Percentiles rank a stretch among this genome's conserved stretches.
These are phyloP conservation scores for Neomorphus geoffroyi DNA, from an alignment of 2,797 vertebrate genomes.

Conservation along the genomic window DNA sequence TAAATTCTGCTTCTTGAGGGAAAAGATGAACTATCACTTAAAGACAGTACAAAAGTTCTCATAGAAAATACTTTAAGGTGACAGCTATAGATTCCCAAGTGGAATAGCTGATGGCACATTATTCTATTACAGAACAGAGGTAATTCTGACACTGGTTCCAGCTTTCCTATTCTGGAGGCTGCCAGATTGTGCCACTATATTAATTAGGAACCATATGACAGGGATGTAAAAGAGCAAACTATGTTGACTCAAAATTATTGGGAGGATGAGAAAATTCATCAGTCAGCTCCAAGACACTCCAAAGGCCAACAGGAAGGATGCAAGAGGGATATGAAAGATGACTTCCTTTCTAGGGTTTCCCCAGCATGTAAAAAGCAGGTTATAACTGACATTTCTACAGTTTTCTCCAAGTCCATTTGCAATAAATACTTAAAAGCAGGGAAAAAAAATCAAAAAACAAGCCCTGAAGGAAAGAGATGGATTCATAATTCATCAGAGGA, in stretches of 20 bases:
- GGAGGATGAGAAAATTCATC: not conserved
- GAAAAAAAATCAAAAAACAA: not conserved
- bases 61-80: not conserved
- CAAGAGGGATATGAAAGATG: not conserved
- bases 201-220: not conserved
- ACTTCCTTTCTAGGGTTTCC: not conserved
- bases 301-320: not conserved
- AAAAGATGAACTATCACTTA: not conserved
- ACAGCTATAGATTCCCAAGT: not conserved
- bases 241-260: not conserved
- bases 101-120: not conserved
- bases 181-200: not conserved
- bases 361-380: not conserved
- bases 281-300: not conserved
- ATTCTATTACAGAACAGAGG: not conserved
- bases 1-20: not conserved
- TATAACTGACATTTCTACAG: slow-evolving; percentile 5
- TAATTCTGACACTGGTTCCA: slow-evolving; percentile 1
- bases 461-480: not conserved
- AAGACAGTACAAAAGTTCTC: not conserved
- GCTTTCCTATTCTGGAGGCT: not conserved
- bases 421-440: slow-evolving; percentile 54
- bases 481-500: slow-evolving; percentile 51
- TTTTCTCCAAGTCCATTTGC: not conserved
- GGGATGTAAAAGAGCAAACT: not conserved